Evolutionary conservation across 2,888 invertebrate genomes (phyloP).

Genomic region (Oscheius sp.): DNA sequence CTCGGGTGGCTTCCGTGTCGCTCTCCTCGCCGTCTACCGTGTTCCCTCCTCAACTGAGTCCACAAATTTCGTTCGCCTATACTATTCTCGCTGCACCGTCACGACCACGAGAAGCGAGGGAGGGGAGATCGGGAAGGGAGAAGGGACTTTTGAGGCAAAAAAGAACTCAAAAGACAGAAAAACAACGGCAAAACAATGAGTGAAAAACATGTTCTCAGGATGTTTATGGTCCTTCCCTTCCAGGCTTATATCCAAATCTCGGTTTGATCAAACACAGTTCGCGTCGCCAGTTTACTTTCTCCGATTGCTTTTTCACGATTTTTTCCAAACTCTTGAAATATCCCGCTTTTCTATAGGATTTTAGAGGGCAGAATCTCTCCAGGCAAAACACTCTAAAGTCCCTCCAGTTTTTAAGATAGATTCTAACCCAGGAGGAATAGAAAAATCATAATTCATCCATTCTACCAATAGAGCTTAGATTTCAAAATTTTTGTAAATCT

Average conservation of each 20-base stretch:
- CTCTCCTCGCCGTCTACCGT: slow-evolving; percentile 5
- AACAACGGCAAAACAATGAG: slow-evolving; percentile 24
- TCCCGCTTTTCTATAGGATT: too few relatives aligned
- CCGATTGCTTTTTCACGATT: neutral
- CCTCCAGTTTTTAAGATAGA: too few relatives aligned
- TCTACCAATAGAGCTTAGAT: too few relatives aligned
- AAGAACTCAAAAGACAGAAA: neutral
- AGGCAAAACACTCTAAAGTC: too few relatives aligned
- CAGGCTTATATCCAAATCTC: too few relatives aligned
- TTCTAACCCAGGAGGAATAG: too few relatives aligned
- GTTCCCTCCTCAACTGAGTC: slow-evolving; percentile 18
- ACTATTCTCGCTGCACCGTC: slow-evolving; percentile 27
- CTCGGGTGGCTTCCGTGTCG: slow-evolving; percentile 19
- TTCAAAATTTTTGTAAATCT: too few relatives aligned
- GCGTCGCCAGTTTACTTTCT: slow-evolving; percentile 18
- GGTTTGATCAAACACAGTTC: too few relatives aligned
- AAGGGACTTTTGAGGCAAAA: neutral
- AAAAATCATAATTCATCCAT: too few relatives aligned
- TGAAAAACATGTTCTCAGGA: slow-evolving; percentile 28
- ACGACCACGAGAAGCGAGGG: slow-evolving; percentile 4
- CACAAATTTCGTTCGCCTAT: slow-evolving; percentile 18
- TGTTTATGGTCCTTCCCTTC: slow-evolving; percentile 23
- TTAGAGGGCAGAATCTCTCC: too few relatives aligned
- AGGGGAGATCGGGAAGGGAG: neutral
- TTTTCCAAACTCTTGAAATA: too few relatives aligned